Conservation (phyloP, 2,113 vertebrate species). For the Hepsetus odoe region DNA sequence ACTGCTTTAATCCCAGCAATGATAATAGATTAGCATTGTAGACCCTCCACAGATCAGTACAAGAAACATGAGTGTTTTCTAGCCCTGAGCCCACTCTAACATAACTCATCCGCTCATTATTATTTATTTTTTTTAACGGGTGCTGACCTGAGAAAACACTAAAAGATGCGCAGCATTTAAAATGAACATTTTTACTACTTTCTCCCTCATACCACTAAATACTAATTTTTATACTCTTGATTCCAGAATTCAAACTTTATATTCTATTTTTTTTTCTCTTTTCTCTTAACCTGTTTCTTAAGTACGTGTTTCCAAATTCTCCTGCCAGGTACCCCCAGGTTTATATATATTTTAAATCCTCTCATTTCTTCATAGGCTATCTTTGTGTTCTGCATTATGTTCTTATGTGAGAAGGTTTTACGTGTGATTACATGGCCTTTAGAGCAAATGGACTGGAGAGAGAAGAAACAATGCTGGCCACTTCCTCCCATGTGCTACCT, state of each 20-base stretch:
- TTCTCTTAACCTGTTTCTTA: too few relatives aligned
- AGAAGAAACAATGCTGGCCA: background rate
- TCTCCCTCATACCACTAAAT: too few relatives aligned
- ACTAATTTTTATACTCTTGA: too few relatives aligned
- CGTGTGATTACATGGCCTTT: background rate
- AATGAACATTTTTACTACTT: too few relatives aligned
- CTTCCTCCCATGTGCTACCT: conserved; percentile 2
- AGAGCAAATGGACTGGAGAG: background rate
- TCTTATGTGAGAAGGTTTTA: too few relatives aligned
- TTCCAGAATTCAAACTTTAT: too few relatives aligned
- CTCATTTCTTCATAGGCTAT: too few relatives aligned
- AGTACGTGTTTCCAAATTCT: too few relatives aligned
- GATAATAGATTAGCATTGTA: background rate
- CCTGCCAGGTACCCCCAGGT: too few relatives aligned
- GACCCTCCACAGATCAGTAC: background rate
- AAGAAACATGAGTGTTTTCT: background rate
- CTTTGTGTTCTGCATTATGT: background rate
- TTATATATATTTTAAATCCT: too few relatives aligned
- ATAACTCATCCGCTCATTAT: background rate
- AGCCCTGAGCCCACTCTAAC: background rate
- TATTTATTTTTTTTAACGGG: background rate
- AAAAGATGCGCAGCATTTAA: background rate
- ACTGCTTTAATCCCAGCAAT: background rate
- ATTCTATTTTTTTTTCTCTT: too few relatives aligned
- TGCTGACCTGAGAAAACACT: background rate